Conservation (phyloP, 1,140 invertebrate genomes). For the Zaprionus ornatus region DNA sequence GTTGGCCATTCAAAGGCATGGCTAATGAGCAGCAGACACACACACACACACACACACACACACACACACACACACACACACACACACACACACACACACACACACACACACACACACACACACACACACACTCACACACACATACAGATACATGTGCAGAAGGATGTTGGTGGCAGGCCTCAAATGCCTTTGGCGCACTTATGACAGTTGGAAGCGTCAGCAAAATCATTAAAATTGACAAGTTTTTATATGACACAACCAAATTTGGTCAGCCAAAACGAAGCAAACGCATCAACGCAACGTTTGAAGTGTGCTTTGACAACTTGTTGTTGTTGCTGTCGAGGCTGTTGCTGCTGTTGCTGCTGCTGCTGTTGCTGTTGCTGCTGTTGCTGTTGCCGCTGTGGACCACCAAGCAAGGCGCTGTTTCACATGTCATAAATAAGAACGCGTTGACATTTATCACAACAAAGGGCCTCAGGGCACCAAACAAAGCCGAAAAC, state of each 20-base stretch:
- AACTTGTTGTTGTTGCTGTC: slow-evolving; percentile 58
- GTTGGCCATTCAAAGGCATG: slow-evolving; percentile 50
- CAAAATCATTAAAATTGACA: slow-evolving; percentile 83
- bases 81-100: slow-evolving; percentile 28
- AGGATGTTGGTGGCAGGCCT: slow-evolving; percentile 39
- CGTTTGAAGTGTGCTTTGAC: slow-evolving; percentile 69
- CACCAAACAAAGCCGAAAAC: slow-evolving; percentile 51
- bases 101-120: slow-evolving; percentile 32
- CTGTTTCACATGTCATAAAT: slow-evolving; percentile 83
- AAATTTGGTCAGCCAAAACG: slow-evolving; percentile 72
- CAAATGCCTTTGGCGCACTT: slow-evolving; percentile 77
- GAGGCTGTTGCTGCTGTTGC: slow-evolving; percentile 36
- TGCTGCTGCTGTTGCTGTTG: slow-evolving; percentile 26
- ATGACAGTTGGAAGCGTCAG: slow-evolving; percentile 83
- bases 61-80: neutral
- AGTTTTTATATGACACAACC: slow-evolving; percentile 78
- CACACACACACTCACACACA: neutral
- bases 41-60: neutral
- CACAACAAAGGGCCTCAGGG: slow-evolving; percentile 76
- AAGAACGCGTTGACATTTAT: slow-evolving; percentile 84
- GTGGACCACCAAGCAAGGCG: slow-evolving; percentile 66
- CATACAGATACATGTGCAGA: neutral
- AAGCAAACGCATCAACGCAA: slow-evolving; percentile 49
- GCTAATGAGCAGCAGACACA: slow-evolving; percentile 68
- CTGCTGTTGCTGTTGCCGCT: slow-evolving; percentile 14